Conservation (phyloP, 2,888 invertebrate genomes). For the Synergus itoensis region DNA sequence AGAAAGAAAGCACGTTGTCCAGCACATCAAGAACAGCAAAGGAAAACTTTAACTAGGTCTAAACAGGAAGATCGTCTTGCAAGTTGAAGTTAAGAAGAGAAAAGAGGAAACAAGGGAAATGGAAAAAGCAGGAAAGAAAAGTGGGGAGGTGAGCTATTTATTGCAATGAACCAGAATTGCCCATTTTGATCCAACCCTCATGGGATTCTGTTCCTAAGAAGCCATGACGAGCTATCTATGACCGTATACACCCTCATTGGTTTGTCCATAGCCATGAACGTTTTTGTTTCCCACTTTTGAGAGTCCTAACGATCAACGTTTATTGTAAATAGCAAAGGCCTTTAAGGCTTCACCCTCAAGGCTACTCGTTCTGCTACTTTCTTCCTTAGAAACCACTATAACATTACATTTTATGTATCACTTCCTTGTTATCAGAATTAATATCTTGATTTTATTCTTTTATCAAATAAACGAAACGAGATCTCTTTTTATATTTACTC, state of each 20-base stretch:
- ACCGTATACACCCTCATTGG: background rate
- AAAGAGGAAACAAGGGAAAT: background rate
- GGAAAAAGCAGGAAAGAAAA: background rate
- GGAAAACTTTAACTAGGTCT: constrained; percentile 18
- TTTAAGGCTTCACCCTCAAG: background rate
- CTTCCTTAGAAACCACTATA: too few species aligned
- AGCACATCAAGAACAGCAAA: background rate
- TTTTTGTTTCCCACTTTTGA: background rate
- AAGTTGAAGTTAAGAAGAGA: background rate
- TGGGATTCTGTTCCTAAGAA: background rate
- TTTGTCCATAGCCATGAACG: background rate
- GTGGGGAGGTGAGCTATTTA: background rate
- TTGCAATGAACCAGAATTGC: background rate
- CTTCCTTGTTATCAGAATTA: too few species aligned
- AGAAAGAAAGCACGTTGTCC: constrained; percentile 13
- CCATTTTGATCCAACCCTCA: background rate
- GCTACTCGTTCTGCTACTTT: too few species aligned
- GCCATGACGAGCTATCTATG: background rate
- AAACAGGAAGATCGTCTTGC: background rate
- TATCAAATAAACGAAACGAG: too few species aligned
- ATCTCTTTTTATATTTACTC: too few species aligned
- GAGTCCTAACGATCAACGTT: background rate
- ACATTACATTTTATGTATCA: too few species aligned
- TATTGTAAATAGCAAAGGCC: background rate
- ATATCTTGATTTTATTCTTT: too few species aligned